These are phyloP conservation scores for Pristis pectinata DNA, from an alignment of 2,797 vertebrate species.

Conservation along the genomic window DNA sequence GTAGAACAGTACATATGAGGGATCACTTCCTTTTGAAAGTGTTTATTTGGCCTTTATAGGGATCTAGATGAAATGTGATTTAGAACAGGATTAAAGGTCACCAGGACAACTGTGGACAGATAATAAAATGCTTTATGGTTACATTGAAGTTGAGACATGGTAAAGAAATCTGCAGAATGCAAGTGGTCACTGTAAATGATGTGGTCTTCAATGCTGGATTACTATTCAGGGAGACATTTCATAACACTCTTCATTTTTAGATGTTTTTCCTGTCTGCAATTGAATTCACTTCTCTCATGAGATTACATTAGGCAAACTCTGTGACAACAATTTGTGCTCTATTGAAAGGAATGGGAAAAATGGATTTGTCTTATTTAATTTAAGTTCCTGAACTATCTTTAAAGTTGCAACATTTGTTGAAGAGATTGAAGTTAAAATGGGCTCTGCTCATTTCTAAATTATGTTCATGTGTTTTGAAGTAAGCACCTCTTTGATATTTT, in stretches of 20 bases:
- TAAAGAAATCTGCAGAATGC: not conserved
- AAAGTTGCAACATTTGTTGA: not conserved
- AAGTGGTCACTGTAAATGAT: not conserved
- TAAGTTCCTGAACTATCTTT: not conserved
- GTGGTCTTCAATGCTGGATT: not conserved
- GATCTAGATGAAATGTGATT: not conserved
- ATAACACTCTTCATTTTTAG: not conserved
- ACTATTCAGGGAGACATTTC: constrained; percentile 15
- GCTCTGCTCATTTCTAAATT: not conserved
- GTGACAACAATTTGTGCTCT: not conserved
- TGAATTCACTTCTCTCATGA: not conserved
- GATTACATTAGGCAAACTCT: not conserved
- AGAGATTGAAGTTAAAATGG: not conserved
- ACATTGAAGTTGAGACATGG: not conserved
- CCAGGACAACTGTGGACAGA: not conserved
- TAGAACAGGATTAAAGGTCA: not conserved
- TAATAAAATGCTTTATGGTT: not conserved
- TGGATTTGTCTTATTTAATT: not conserved
- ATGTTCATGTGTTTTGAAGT: not conserved
- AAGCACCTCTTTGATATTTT: not conserved
- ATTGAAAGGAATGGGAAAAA: not conserved
- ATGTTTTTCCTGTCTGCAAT: not conserved
- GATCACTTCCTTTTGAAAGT: not conserved
- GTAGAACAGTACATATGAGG: not conserved
- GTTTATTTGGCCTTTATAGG: not conserved